These are phyloP conservation scores for Nannobrachium achirus DNA, from an alignment of 2,113 vertebrate genomes.

Conservation along the genomic window DNA sequence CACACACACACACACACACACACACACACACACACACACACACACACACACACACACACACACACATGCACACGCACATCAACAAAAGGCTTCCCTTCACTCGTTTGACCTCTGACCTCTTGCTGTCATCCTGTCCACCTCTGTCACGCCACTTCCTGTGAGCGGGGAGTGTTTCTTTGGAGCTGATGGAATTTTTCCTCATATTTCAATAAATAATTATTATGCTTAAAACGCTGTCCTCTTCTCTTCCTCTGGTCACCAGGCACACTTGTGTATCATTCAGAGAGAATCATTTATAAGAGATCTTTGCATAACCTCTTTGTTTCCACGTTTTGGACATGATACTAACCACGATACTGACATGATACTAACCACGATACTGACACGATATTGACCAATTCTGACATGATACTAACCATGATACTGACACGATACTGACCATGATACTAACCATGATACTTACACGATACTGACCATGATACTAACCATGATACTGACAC, in stretches of 20 bases:
- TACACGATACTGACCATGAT: too few species aligned
- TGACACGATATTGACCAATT: too few species aligned
- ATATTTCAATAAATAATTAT: constrained; percentile 93
- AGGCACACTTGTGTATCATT: constrained; percentile 5
- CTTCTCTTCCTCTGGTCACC: constrained; percentile 40
- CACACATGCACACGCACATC: constrained; percentile 23
- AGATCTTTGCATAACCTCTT: too few species aligned
- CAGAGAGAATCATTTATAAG: too few species aligned
- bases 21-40: constrained; percentile 27
- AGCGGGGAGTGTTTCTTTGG: constrained; percentile 77
- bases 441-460: too few species aligned
- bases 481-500: too few species aligned
- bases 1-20: constrained; percentile 32
- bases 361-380: too few species aligned
- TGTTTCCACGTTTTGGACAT: too few species aligned
- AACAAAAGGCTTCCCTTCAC: neutral
- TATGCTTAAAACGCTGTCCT: constrained; percentile 73
- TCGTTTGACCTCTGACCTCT: constrained; percentile 28
- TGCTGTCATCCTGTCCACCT: constrained; percentile 46
- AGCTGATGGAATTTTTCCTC: constrained; percentile 81
- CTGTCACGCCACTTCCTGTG: constrained; percentile 80
- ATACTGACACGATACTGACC: too few species aligned
- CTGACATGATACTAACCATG: too few species aligned
- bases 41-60: constrained; percentile 26
- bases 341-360: too few species aligned